phyloP scores from a whole-genome alignment of 1,140 invertebrate genomes.

The Stegodyphus dumicola region DNA sequence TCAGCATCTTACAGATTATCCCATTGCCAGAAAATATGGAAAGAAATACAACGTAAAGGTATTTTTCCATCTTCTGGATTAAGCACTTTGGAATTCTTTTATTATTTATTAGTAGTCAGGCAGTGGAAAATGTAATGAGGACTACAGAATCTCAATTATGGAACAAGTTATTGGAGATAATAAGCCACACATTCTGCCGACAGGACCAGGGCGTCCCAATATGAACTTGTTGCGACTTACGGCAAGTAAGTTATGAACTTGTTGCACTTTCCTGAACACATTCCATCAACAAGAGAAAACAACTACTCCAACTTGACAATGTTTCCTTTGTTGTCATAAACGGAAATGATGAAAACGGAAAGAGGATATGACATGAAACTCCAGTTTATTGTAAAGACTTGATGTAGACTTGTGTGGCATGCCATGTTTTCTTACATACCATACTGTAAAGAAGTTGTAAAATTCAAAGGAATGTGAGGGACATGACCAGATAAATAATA shows the following conservation, averaged over 20 bases:
- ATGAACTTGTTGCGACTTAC: background rate
- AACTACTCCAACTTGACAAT: background rate
- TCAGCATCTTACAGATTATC: conserved; percentile 19
- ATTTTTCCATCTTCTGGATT: background rate
- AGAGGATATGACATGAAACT: conserved; percentile 9
- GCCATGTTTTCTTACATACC: no score
- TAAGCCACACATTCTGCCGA: background rate
- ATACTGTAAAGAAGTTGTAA: no score
- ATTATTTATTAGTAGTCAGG: background rate
- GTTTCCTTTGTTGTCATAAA: background rate
- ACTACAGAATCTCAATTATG: background rate
- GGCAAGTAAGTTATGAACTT: no score
- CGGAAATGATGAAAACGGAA: background rate
- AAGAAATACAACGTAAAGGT: conserved; percentile 9
- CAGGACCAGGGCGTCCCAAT: background rate
- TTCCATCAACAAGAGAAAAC: conserved; percentile 8
- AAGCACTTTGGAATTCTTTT: background rate
- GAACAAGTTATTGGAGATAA: background rate
- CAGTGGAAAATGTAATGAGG: background rate
- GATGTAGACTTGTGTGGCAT: no score
- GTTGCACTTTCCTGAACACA: conserved; percentile 5
- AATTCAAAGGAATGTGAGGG: no score
- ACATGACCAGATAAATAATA: no score
- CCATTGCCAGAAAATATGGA: background rate
- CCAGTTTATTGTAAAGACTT: background rate